phyloP scores from a whole-genome alignment of 1,140 invertebrate species.

The Drosophila ficusphila region DNA sequence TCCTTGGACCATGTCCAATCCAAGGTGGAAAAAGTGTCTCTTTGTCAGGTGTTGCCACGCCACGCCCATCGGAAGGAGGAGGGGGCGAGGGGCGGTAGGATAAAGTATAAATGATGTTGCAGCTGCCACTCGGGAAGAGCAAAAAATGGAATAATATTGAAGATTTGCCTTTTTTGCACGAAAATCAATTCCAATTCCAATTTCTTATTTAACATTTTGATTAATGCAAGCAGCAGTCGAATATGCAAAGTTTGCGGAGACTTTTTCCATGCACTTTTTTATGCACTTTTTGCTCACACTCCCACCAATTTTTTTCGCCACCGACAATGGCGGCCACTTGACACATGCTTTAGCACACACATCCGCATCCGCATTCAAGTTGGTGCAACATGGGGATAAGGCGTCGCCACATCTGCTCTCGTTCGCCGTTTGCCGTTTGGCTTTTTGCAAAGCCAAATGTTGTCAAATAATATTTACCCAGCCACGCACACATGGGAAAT shows the following conservation, averaged over 20 bases:
- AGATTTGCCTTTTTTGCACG: constrained; percentile 55
- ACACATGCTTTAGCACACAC: constrained; percentile 62
- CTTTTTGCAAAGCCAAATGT: constrained; percentile 66
- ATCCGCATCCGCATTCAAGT: background rate
- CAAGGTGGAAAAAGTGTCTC: constrained; percentile 17
- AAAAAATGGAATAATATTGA: constrained; percentile 69
- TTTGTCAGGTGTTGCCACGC: constrained; percentile 37
- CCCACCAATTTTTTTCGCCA: no score
- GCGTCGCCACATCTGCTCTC: constrained; percentile 12
- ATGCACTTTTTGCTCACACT: background rate
- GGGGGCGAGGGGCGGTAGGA: no score
- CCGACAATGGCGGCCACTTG: constrained; percentile 65
- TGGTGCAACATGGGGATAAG: background rate
- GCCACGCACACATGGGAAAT: constrained; percentile 19
- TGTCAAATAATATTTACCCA: constrained; percentile 79
- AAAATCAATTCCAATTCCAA: constrained; percentile 61
- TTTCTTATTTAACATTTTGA: constrained; percentile 82
- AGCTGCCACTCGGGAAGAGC: background rate
- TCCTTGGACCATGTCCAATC: constrained; percentile 21
- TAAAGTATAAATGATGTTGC: constrained; percentile 52
- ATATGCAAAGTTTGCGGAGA: constrained; percentile 56
- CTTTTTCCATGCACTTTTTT: background rate
- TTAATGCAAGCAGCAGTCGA: constrained; percentile 64
- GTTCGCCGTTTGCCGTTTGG: constrained; percentile 43
- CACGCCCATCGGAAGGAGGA: background rate